Evolutionary conservation across 2,888 invertebrate species (phyloP).

Genomic region (Bruchidius siliquastri): DNA sequence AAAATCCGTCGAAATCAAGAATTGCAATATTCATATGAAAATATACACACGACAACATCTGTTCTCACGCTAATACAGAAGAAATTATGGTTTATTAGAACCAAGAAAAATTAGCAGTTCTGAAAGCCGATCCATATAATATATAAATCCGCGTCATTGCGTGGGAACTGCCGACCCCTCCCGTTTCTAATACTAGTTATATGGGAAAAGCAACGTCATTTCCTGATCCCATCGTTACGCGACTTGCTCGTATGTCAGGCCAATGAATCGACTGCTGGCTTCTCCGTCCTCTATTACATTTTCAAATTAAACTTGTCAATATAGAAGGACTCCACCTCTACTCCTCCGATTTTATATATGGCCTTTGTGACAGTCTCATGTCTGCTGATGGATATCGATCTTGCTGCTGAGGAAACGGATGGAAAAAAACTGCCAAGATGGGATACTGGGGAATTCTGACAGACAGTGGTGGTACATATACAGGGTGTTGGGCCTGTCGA

Average conservation of each 20-base stretch:
- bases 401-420: background rate
- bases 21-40: no score
- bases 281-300: background rate
- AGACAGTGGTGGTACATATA: background rate
- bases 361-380: background rate
- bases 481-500: no score
- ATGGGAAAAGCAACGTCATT: background rate
- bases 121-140: no score
- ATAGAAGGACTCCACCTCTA: background rate
- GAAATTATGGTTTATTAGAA: no score
- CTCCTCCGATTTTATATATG: background rate
- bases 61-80: no score
- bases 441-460: background rate
- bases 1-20: no score
- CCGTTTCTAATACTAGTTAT: background rate
- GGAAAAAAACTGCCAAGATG: background rate
- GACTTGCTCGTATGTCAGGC: background rate
- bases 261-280: background rate
- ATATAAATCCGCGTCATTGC: no score
- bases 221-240: background rate
- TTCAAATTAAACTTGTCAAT: background rate
- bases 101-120: no score
- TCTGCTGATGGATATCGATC: background rate
- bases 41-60: no score
- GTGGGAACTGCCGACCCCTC: background rate